A percentile compares a stretch with the other conserved stretches of the same genome.
phyloP scores from a whole-genome alignment of 2,888 invertebrate species.

The Chironomus riparius region DNA sequence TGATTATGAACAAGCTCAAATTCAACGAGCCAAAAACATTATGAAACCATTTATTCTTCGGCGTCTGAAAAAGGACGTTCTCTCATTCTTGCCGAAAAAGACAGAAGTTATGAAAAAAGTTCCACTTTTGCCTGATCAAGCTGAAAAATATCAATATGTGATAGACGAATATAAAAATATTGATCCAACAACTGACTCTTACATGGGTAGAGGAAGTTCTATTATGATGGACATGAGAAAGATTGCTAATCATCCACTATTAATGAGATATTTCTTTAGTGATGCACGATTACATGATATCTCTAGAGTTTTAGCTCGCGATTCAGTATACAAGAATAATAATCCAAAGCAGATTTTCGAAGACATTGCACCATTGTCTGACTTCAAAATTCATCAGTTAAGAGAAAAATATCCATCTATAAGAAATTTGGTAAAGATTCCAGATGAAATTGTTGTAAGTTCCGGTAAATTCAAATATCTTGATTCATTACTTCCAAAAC shows the following conservation, averaged over 20 bases:
- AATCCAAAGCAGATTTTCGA: conserved; percentile 73
- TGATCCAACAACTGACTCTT: conserved; percentile 47
- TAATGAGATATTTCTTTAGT: conserved; percentile 66
- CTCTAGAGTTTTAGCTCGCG: conserved; percentile 57
- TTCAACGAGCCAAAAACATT: conserved; percentile 86
- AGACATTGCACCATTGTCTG: conserved; percentile 79
- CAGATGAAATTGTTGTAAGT: conserved; percentile 60
- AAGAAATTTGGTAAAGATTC: conserved; percentile 52
- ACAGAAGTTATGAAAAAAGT: conserved; percentile 52
- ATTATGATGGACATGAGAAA: conserved; percentile 93
- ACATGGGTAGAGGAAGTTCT: conserved; percentile 49
- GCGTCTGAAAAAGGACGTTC: conserved; percentile 76
- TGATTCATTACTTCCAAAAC: conserved; percentile 63
- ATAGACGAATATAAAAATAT: conserved; percentile 57
- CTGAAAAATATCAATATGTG: conserved; percentile 64
- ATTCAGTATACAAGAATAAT: conserved; percentile 63
- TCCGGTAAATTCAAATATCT: conserved; percentile 82
- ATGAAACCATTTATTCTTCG: conserved; percentile 93
- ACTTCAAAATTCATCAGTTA: conserved; percentile 82
- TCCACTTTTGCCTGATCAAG: conserved; percentile 45
- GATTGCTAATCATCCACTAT: conserved; percentile 85
- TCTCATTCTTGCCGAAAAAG: conserved; percentile 78
- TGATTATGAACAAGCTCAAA: conserved; percentile 81
- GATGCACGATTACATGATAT: conserved; percentile 56
- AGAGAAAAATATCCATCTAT: conserved; percentile 58